Base-by-base conservation (phyloP, 2,797 vertebrate species). In the Ctenosaura bakeri region DNA sequence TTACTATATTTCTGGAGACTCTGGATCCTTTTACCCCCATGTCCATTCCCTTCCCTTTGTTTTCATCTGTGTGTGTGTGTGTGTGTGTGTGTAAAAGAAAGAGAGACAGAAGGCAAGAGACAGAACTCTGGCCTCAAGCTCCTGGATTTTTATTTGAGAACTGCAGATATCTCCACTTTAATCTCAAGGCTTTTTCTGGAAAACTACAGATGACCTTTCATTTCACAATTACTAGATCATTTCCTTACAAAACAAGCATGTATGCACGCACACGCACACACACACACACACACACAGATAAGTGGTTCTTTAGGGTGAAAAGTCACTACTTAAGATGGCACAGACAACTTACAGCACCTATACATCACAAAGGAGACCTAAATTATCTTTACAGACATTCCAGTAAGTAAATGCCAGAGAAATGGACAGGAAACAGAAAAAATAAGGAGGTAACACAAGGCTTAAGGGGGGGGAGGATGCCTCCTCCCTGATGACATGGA, bases 1-100 rank as follows among this genome's bases (percentile, higher is more conserved):
- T 95, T 96, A 95, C 89, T 90, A 80, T 94, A 94, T 26, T 0
- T 73, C 91, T 84, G 77, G 94, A 95, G 95, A 92, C 90, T 46
- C 74, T 88, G 87, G 83, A 87, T 91, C 35, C 91, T 46, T 95
- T 90, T 94, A 92, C 88, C 95, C 62, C 86, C 42, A 2, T 76
- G 86, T 86, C 79, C 82, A 89, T 50, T 50, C 79, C 85, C 89
- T 54, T 50, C 66, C 56, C 52, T 90, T 88, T 91, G 69, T 94
- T 94, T 92, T 93, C 66, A 94, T 92, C 87, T 13, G 0, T 71
- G 83, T 71, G 90, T 69, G 78, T 59, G 29, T 9, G 12, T 18
- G 86, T 12, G 10, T 64, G 62, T 24, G 20, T 64, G 62, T 64
- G 62, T n/a, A n/a, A 32, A 4, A 32, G 29, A 69, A 29, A 69